Conservation (phyloP, 2,113 vertebrate genomes). For the Phylloscopus trochilus region DNA sequence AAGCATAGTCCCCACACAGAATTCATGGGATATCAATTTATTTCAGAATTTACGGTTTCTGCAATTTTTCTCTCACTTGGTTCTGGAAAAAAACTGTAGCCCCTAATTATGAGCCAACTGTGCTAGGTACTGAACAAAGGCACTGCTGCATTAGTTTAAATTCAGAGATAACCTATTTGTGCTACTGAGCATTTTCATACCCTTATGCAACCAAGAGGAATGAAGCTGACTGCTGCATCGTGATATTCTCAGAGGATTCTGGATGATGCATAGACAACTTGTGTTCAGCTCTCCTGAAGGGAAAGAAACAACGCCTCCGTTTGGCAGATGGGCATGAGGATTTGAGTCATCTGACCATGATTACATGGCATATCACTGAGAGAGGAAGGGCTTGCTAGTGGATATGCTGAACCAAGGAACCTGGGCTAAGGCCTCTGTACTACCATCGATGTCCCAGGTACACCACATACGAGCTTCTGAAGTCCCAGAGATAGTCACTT, state of each 20-base stretch:
- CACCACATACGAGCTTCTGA: neutral
- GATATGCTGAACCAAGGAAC: neutral
- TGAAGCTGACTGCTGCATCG: neutral
- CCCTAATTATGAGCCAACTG: neutral
- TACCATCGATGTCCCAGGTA: rapidly evolving
- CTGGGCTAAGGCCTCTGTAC: neutral
- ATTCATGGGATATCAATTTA: neutral
- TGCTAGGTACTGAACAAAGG: neutral
- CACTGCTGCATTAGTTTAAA: neutral
- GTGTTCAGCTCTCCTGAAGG: neutral
- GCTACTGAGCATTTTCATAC: neutral
- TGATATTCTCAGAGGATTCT: neutral
- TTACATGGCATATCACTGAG: neutral
- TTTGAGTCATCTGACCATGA: neutral
- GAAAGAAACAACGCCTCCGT: neutral
- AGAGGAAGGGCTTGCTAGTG: neutral
- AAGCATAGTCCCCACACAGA: neutral
- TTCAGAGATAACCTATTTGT: neutral
- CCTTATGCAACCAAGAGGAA: neutral
- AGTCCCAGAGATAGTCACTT: neutral
- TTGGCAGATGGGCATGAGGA: neutral
- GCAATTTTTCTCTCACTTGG: neutral
- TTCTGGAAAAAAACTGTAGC: neutral
- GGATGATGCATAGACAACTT: neutral
- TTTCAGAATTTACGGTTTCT: neutral